Evolutionary conservation across 2,797 vertebrate genomes (phyloP), one percentile per base, ranked within the genome.

Genomic region (Pempheris klunzingeri): DNA sequence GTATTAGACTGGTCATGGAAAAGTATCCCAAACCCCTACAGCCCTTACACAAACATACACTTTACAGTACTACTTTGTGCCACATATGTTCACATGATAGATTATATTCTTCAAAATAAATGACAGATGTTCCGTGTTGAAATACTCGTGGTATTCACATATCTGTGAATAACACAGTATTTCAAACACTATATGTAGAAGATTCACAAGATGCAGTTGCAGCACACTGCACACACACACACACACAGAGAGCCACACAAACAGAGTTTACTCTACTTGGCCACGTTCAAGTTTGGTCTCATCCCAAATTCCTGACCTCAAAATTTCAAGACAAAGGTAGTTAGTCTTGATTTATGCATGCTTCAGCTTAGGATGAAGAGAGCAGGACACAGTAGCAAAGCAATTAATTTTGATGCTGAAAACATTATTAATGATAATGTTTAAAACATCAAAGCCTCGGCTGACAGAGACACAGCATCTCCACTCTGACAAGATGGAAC

Each of bases 371-470:
- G 85, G 87, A 91, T 88, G 89, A 91, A 90, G 88, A 86, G 83
- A 88, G 79, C 83, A 89, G 90, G 92, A 92, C 88, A 87, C 62
- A 83, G 87, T 74, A 88, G 85, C 83, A 82, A 86, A 88, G 92
- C 91, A 93, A 94, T 92, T 92, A 88, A 93, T 93, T 92, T 67
- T 89, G 86, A 91, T 90, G 90, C 87, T 87, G 90, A 92, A 94
- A 93, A 92, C 91, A 92, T 93, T 94, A 93, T 93, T 92, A 92
- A 94, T 92, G 92, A 84, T 93, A 92, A 94, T 94, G 92, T 91
- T 92, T 92, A 91, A 92, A 93, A 92, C 91, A 93, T 94, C 91
- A 94, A 92, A 94, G 91, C 73, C 24, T 44, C 7, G 46, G 71
- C 88, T 86, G 89, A 91, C 88, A 71, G 80, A 90, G 91, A 91